A percentile compares a stretch with the other conserved stretches of the same genome.
Evolutionary conservation across 2,113 vertebrate genomes (phyloP).

Genomic region (Hyperopisus bebe): DNA sequence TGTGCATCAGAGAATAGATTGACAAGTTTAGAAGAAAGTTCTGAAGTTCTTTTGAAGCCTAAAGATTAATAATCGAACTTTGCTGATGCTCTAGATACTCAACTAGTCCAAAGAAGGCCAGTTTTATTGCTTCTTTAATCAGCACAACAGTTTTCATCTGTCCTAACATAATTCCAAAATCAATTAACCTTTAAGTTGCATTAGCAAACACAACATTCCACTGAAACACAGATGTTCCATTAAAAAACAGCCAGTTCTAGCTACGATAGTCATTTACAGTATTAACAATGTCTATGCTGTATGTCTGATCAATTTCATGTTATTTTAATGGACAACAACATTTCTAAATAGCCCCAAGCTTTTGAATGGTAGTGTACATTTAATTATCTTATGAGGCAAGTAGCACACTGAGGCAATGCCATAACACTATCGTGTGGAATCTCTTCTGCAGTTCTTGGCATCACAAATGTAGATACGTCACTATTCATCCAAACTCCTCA

Average conservation of each 20-base stretch:
- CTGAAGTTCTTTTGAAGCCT: neutral
- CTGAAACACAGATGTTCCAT: neutral
- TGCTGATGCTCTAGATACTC: neutral
- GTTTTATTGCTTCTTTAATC: neutral
- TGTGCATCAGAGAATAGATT: neutral
- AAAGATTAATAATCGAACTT: neutral
- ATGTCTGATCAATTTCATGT: neutral
- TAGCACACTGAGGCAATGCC: neutral
- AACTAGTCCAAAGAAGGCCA: neutral
- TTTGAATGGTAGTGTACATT: neutral
- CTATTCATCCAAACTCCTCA: neutral
- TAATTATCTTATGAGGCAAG: neutral
- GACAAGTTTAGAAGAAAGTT: neutral
- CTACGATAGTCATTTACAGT: neutral
- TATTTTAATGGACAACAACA: neutral
- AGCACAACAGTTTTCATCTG: neutral
- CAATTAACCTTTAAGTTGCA: neutral
- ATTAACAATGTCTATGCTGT: neutral
- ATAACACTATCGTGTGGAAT: neutral
- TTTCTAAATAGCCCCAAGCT: neutral
- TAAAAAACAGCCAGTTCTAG: neutral
- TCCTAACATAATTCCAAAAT: neutral
- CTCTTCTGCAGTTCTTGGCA: neutral
- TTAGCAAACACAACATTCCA: neutral
- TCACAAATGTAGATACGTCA: neutral